A percentile compares a stretch with the other conserved stretches of the same genome.
These are phyloP conservation scores for Silvanus unidentatus DNA, from an alignment of 2,888 invertebrate species.

Conservation along the genomic window DNA sequence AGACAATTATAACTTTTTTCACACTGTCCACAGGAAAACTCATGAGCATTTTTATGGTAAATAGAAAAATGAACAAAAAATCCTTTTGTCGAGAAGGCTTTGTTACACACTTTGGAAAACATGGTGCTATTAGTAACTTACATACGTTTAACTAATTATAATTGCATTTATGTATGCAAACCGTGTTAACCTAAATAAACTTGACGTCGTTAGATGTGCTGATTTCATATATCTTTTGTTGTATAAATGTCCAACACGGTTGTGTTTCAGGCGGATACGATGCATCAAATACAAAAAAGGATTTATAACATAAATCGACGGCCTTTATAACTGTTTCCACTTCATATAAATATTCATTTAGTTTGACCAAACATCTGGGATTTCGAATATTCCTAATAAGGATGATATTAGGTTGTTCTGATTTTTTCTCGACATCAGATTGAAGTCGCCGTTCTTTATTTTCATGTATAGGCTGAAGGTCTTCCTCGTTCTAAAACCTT, in stretches of 20 bases:
- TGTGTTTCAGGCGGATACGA: not conserved
- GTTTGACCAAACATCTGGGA: not conserved
- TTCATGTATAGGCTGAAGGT: not conserved
- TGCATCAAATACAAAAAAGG: not conserved
- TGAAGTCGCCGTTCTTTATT: not conserved
- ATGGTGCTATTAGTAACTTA: not conserved
- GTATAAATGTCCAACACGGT: not conserved
- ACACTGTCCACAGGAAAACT: not conserved
- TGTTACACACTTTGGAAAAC: not conserved
- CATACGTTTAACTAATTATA: not conserved
- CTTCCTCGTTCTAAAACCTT: not conserved
- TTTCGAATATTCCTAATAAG: not conserved
- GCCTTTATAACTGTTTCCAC: not conserved
- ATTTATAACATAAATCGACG: not conserved
- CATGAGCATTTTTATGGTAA: not conserved
- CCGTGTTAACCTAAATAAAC: not conserved
- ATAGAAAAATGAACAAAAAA: not conserved
- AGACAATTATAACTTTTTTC: not conserved
- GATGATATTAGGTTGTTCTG: constrained; percentile 1
- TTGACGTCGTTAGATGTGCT: not conserved
- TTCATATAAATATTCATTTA: not conserved
- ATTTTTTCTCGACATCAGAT: not conserved
- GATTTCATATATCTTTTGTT: not conserved
- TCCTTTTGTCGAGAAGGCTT: not conserved
- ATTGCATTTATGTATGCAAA: not conserved